Evolutionary conservation across 2,888 invertebrate genomes (phyloP), one percentile per base, ranked within the genome.

Genomic region (Zele albiditarsus): DNA sequence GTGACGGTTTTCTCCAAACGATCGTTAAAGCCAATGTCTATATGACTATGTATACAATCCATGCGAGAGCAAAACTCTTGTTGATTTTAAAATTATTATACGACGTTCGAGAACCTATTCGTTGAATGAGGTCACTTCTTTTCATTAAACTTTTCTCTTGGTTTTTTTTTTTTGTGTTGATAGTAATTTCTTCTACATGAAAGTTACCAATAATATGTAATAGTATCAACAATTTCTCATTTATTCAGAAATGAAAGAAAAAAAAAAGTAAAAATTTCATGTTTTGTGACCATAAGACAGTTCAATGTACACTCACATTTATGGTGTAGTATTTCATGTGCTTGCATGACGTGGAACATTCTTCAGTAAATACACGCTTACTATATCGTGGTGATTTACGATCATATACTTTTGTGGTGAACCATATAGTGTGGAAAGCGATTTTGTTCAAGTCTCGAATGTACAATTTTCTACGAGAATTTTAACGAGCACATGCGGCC

Each of bases 1-100:
- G 62, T 71, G 71, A 71, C 60, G 46, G 49, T 71, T 71, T 71
- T 71, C 71, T 62, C 71, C 46, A 62, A 71, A 71, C 42, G 71
- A 42, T 71, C 71, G 71, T 71, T 38, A 71, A 71, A 62, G 20
- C 62, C 57, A 23, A 27, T 60, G 60, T 42, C 27, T 33, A 38
- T 57, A n/a, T 70, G n/a, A 28, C 42, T 57, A 42, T 70, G 25
- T 16, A 68, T 20, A 28, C n/a, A 27, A 53, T 65, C n/a, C 20
- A 20, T 31, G 65, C 20, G 23, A 33, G n/a, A 33, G 28, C 20
- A 38, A 20, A 6, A 69, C 31, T 28, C 57, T 69, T 31, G 31
- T 57, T 8, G 20, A 57, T 46, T 67, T 67, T 16, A 63, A 63
- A 53, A 53, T n/a, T 53, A 23, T 20, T 53, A 20, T 20, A 20